Evolutionary conservation across 2,797 vertebrate species (phyloP).

Genomic region (Pteronotus mesoamericanus): DNA sequence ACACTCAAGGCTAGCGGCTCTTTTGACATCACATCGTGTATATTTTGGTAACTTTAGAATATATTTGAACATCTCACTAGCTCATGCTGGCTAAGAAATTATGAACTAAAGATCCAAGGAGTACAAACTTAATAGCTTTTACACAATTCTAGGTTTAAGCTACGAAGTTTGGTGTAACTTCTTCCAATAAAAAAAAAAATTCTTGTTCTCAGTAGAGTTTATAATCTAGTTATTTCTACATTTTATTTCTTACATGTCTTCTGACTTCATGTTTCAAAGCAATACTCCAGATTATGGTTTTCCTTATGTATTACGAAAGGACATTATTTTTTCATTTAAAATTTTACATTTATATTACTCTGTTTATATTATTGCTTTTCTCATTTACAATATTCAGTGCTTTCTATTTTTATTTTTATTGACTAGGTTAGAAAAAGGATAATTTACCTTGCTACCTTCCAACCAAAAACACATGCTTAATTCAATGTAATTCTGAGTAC

Average conservation of each 20-base stretch:
- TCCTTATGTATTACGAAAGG: neutral
- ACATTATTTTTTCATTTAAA: neutral
- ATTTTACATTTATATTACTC: neutral
- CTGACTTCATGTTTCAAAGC: neutral
- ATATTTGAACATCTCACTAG: neutral
- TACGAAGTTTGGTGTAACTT: neutral
- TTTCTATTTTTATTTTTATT: neutral
- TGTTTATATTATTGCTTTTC: neutral
- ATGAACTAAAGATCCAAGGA: neutral
- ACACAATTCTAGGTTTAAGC: neutral
- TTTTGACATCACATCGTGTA: neutral
- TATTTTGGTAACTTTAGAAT: neutral
- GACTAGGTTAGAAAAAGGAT: neutral
- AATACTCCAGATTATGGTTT: neutral
- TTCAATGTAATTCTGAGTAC: neutral
- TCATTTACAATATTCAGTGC: neutral
- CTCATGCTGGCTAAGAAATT: neutral
- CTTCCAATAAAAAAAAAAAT: neutral
- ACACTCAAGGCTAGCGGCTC: neutral
- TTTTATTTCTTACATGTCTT: neutral
- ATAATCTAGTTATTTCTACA: neutral
- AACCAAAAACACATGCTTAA: neutral
- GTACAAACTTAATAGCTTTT: neutral
- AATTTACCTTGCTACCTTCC: neutral
- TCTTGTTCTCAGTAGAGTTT: neutral